Base-by-base conservation (phyloP, 1,140 invertebrate species). In the Drosophila kikkawai region DNA sequence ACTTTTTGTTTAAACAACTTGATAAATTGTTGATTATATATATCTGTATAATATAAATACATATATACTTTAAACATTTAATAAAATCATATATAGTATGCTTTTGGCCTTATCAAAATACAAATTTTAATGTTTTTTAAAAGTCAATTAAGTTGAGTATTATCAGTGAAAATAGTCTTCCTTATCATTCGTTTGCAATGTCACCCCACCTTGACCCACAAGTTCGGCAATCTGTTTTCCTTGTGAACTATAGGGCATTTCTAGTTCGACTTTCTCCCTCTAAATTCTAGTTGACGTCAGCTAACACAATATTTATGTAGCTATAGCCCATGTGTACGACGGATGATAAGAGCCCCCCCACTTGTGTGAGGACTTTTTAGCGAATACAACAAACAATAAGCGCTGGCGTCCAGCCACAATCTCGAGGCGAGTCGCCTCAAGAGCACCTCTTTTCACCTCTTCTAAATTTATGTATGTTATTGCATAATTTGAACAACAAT, bases 401-500 rank as follows among this genome's bases (percentile, higher is more conserved):
- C 7, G 53, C 13, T 56, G 36, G 34, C 19, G 34, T 17, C 29
- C 39, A 66, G 45, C 37, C 17, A 34, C 45, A 64, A 75, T 63
- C 41, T 53, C 17, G 45, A n/a, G 56, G n/a, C 41, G 8, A 60
- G 47, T 48, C 42, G 42, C 39, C 39, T 32, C 42, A 59, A 59
- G 29, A 60, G 45, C 53, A 58, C 44, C 51, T 36, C 19, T 36
- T 71, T 73, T 59, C 45, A 73, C 69, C 67, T 73, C 32, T 73
- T 60, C 68, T 22, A 73, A 59, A 73, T 58, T 73, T 71, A 59
- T 73, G 67, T 51, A 39, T 60, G 32, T 60, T 73, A 45, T 73
- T 73, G 69, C 67, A 73, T 73, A 73, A 73, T 73, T 73, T 73
- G 8, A 73, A 73, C 73, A 73, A 73, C 37, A 73, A 71, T 73